phyloP scores from a whole-genome alignment of 1,140 invertebrate species.

The Meloidogyne floridensis region DNA sequence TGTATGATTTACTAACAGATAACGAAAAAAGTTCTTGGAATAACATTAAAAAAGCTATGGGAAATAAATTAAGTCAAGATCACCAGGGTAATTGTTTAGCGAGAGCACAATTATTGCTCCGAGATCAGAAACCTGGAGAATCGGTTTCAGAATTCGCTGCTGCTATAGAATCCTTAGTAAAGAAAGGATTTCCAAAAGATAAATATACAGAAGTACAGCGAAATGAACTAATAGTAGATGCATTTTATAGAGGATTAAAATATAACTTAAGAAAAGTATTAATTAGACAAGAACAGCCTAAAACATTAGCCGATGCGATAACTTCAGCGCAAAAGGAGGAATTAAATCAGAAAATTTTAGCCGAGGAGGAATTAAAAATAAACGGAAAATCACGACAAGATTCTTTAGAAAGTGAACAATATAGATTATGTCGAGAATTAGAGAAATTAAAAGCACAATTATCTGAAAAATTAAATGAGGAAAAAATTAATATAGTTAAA shows the following conservation, averaged over 20 bases:
- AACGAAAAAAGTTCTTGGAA: background rate
- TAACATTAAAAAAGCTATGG: background rate
- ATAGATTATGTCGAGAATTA: background rate
- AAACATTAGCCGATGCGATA: too few relatives aligned
- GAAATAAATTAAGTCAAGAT: background rate
- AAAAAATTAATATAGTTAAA: conserved; percentile 3
- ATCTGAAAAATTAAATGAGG: background rate
- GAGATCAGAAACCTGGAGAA: background rate
- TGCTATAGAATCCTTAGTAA: background rate
- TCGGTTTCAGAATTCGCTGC: background rate
- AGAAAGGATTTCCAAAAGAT: background rate
- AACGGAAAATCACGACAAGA: background rate
- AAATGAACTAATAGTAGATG: too few relatives aligned
- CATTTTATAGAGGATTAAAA: too few relatives aligned
- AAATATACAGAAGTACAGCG: too few relatives aligned
- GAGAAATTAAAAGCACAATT: background rate
- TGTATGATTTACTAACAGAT: background rate
- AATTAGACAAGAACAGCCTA: too few relatives aligned
- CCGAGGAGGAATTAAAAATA: background rate
- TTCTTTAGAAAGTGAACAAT: background rate
- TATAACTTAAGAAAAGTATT: too few relatives aligned
- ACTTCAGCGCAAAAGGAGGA: background rate
- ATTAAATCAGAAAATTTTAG: background rate
- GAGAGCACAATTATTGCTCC: background rate
- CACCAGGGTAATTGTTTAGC: background rate